Percentiles rank a stretch among this genome's conserved stretches.
These are phyloP conservation scores for Hirtodrosophila alboralis DNA, from an alignment of 2,888 invertebrate genomes.

Conservation along the genomic window DNA sequence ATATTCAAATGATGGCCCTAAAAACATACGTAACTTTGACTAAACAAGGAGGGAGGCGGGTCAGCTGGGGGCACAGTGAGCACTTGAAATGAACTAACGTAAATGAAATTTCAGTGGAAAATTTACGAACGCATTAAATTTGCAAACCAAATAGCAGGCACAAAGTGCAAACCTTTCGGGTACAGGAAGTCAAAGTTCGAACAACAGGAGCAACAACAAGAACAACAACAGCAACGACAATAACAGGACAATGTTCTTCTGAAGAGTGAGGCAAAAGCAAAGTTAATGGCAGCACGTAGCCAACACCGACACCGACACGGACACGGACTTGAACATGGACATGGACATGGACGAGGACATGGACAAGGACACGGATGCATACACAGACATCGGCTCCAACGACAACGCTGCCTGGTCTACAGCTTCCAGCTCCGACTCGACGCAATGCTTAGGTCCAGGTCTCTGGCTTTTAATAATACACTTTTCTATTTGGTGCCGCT, in stretches of 20 bases:
- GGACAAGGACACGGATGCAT: constrained; percentile 5
- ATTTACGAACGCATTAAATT: constrained; percentile 70
- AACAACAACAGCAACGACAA: constrained; percentile 18
- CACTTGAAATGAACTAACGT: constrained; percentile 64
- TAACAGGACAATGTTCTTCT: constrained; percentile 44
- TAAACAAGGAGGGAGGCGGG: background rate
- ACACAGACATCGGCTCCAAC: constrained; percentile 18
- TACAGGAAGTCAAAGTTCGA: constrained; percentile 67
- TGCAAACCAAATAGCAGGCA: constrained; percentile 66
- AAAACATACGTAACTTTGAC: constrained; percentile 27
- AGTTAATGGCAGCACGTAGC: constrained; percentile 69
- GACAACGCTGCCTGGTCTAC: constrained; percentile 19
- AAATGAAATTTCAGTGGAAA: constrained; percentile 66
- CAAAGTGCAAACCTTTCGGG: constrained; percentile 64
- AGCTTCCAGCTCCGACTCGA: constrained; percentile 4
- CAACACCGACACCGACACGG: constrained; percentile 17
- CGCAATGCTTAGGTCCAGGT: constrained; percentile 13
- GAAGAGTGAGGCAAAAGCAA: constrained; percentile 33
- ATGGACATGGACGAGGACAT: constrained; percentile 20
- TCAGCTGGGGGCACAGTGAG: background rate
- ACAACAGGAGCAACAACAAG: constrained; percentile 26
- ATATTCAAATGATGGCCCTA: constrained; percentile 58
- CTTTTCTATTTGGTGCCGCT: constrained; percentile 65
- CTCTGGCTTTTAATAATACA: constrained; percentile 55
- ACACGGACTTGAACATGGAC: constrained; percentile 6